Conservation (phyloP, 2,113 vertebrate species). For the Oenanthe melanoleuca region DNA sequence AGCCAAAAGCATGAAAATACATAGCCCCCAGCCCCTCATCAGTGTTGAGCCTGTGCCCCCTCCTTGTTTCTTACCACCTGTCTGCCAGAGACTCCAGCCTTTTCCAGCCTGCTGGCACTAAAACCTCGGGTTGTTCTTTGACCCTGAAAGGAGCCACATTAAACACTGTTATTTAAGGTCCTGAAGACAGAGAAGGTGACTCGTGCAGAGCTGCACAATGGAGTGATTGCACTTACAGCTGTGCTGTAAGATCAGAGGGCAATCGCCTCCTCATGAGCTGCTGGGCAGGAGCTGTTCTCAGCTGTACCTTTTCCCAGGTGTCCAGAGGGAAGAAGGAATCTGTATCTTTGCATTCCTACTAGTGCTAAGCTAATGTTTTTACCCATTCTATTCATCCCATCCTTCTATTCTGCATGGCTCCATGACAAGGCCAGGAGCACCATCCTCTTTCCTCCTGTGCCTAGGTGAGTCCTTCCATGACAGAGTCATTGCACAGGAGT, state of each 20-base stretch:
- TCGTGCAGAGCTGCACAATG: neutral
- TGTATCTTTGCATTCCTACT: neutral
- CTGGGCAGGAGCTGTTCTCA: neutral
- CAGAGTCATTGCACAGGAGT: neutral
- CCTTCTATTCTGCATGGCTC: neutral
- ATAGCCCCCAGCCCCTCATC: neutral
- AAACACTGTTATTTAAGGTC: neutral
- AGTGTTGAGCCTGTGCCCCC: neutral
- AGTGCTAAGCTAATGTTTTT: neutral
- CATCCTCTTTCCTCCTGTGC: neutral
- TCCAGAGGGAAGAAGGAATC: neutral
- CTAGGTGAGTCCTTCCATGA: neutral
- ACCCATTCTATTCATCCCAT: neutral
- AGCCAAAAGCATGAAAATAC: neutral
- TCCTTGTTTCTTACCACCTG: neutral
- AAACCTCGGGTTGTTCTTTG: neutral
- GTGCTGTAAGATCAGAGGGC: neutral
- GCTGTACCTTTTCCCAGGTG: neutral
- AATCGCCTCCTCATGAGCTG: accelerated
- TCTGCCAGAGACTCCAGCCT: neutral
- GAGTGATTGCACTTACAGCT: neutral
- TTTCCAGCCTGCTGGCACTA: neutral
- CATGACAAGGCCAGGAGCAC: neutral
- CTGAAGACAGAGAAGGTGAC: neutral
- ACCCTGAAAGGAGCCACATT: neutral